These are phyloP conservation scores for Notamacropus eugenii DNA, from an alignment of 2,797 vertebrate species.

Conservation along the genomic window DNA sequence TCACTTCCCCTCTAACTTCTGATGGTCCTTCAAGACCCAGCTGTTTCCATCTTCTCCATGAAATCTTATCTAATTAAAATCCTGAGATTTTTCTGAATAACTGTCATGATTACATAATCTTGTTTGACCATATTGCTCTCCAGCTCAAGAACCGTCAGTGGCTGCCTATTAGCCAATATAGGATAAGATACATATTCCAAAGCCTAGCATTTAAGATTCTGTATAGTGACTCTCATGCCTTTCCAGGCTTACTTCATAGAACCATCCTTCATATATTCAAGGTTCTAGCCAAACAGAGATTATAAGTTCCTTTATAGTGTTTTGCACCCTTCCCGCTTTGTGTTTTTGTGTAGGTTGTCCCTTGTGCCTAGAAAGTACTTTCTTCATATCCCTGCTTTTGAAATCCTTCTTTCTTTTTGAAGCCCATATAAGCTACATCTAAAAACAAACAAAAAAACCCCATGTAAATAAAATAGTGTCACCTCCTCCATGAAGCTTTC, in stretches of 20 bases:
- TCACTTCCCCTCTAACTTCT: neutral
- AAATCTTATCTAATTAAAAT: neutral
- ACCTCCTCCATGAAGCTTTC: neutral
- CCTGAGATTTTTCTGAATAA: neutral
- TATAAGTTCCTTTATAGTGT: neutral
- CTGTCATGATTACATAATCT: neutral
- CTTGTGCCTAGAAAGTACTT: neutral
- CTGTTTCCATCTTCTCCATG: neutral
- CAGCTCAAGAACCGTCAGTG: neutral
- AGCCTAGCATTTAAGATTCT: neutral
- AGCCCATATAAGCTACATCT: neutral
- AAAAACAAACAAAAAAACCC: neutral
- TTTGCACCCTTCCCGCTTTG: neutral
- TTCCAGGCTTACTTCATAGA: neutral
- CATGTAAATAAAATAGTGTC: neutral
- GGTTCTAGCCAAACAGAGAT: neutral
- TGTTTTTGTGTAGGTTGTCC: neutral
- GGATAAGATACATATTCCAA: neutral
- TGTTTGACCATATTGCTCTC: neutral
- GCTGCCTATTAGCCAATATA: neutral
- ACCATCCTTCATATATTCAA: neutral
- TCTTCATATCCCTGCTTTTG: too few relatives aligned
- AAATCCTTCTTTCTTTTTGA: too few relatives aligned
- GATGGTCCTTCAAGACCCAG: neutral
- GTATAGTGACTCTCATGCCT: neutral